Conservation (phyloP, 2,888 invertebrate species). For the Idaea biselata region DNA sequence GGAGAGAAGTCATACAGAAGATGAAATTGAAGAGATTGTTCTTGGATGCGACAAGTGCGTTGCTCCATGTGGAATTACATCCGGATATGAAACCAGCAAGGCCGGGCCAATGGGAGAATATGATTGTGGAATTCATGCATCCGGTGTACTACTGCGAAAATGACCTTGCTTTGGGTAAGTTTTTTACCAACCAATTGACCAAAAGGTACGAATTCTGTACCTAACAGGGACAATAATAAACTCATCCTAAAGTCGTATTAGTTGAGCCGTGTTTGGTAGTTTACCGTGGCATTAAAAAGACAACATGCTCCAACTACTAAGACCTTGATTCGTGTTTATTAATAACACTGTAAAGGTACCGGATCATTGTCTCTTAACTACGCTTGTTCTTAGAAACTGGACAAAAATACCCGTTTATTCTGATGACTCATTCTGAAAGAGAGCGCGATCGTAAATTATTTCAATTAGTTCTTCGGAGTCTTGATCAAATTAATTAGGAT, state of each 20-base stretch:
- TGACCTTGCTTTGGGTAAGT: slow-evolving; percentile 51
- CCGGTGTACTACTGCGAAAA: slow-evolving; percentile 54
- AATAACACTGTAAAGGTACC: not conserved
- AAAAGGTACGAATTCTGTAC: too few species aligned
- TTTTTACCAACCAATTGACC: not conserved
- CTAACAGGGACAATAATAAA: too few species aligned
- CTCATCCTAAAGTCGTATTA: too few species aligned
- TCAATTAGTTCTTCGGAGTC: not conserved
- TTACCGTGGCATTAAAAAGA: too few species aligned
- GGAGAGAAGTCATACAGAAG: slow-evolving; percentile 12
- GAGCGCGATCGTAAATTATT: not conserved
- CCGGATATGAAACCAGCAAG: slow-evolving; percentile 45
- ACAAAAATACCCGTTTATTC: not conserved
- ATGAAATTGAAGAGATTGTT: slow-evolving; percentile 54
- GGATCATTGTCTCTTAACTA: not conserved
- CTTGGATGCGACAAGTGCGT: slow-evolving; percentile 48
- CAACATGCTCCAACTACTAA: too few species aligned
- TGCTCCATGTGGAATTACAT: slow-evolving; percentile 55
- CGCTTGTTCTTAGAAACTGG: not conserved
- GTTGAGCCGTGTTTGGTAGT: too few species aligned
- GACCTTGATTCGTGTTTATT: too few species aligned
- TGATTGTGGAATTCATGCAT: slow-evolving; percentile 52
- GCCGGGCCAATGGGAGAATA: slow-evolving; percentile 53
- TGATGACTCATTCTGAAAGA: not conserved
- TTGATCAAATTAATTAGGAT: not conserved